phyloP scores from a whole-genome alignment of 2,888 invertebrate species.

The Campopleginae sp. region DNA sequence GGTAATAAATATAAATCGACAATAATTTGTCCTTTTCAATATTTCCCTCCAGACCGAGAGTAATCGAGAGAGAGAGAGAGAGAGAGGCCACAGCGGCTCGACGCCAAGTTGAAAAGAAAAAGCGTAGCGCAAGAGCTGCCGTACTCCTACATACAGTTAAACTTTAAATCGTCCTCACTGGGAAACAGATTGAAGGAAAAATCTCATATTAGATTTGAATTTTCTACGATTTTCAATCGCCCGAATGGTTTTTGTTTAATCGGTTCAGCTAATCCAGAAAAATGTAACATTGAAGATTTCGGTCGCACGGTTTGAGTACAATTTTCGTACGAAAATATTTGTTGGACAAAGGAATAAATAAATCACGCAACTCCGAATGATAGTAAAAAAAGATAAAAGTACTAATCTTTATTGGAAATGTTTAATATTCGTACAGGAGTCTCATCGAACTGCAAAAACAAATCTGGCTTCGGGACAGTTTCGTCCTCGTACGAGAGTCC shows the following conservation, averaged over 20 bases:
- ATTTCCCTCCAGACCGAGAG: background rate
- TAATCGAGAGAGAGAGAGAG: too few relatives aligned
- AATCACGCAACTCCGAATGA: background rate
- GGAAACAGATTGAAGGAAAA: too few relatives aligned
- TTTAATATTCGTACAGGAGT: slow-evolving; percentile 78
- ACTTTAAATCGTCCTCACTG: too few relatives aligned
- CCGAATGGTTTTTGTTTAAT: too few relatives aligned
- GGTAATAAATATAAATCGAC: slow-evolving; percentile 63
- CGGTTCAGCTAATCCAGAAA: background rate
- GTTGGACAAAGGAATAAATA: background rate
- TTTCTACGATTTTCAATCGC: too few relatives aligned
- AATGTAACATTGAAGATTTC: too few relatives aligned
- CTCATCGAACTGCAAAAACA: slow-evolving; percentile 74
- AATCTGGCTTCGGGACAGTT: slow-evolving; percentile 66
- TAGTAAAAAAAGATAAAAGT: slow-evolving; percentile 15
- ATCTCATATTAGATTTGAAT: too few relatives aligned
- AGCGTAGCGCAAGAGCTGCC: too few relatives aligned
- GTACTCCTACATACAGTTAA: too few relatives aligned
- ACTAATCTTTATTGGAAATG: slow-evolving; percentile 70
- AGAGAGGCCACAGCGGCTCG: too few relatives aligned
- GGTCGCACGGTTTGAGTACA: too few relatives aligned
- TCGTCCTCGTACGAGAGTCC: slow-evolving; percentile 75
- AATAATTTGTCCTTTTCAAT: slow-evolving; percentile 26
- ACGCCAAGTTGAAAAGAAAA: background rate
- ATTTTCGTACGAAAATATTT: background rate